phyloP scores from a whole-genome alignment of 2,888 invertebrate species.

The Dynastes maya region DNA sequence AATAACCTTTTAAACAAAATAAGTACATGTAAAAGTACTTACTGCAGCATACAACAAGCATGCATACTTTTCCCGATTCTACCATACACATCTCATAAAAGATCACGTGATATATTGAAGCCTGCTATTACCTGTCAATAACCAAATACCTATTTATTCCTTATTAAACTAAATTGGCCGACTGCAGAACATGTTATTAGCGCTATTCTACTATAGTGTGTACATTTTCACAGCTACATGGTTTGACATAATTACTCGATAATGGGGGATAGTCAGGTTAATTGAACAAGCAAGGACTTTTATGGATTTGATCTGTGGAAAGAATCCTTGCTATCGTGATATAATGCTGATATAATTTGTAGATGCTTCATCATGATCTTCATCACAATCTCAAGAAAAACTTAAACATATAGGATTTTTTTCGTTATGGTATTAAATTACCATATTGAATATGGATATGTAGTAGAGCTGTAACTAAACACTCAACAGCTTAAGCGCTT shows the following conservation, averaged over 20 bases:
- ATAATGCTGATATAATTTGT: too few species aligned
- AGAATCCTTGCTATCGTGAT: too few species aligned
- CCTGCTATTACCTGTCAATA: constrained; percentile 13
- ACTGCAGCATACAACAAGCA: too few species aligned
- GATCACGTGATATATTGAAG: not conserved
- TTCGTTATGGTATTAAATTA: too few species aligned
- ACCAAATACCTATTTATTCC: constrained; percentile 15
- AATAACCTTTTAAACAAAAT: not conserved
- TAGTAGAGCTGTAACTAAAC: constrained; percentile 9
- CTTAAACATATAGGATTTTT: too few species aligned
- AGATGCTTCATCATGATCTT: too few species aligned
- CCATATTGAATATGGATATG: too few species aligned
- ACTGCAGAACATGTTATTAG: not conserved
- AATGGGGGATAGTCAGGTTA: not conserved
- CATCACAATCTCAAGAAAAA: too few species aligned
- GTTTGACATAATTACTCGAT: constrained; percentile 28
- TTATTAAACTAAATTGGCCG: not conserved
- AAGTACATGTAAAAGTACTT: not conserved
- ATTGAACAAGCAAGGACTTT: not conserved
- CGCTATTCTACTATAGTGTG: not conserved
- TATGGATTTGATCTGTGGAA: not conserved
- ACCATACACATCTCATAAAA: not conserved
- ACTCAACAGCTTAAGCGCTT: constrained; percentile 30
- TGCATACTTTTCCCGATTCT: too few species aligned
- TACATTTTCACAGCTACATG: not conserved